Conservation (phyloP, 1,140 invertebrate genomes). For the Tetragonula clypearis region DNA sequence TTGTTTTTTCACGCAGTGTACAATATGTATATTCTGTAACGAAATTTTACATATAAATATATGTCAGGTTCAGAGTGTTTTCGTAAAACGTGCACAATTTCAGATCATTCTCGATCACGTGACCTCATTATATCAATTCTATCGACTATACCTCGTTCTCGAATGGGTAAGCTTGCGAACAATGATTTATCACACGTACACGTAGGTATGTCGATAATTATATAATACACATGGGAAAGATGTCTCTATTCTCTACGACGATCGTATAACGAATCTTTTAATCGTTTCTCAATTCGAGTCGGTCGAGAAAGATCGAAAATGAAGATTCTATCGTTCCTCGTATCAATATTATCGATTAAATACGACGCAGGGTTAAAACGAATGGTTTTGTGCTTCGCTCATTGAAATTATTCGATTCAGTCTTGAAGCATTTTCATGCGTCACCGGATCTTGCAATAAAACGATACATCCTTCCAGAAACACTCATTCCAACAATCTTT, state of each 20-base stretch:
- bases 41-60: not conserved
- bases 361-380: not conserved
- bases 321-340: no score
- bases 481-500: not conserved
- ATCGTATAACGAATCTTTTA: not conserved
- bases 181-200: conserved; percentile 27
- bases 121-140: not conserved
- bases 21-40: not conserved
- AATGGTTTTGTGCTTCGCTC: not conserved
- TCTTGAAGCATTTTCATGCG: conserved; percentile 10
- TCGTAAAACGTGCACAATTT: not conserved
- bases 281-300: not conserved
- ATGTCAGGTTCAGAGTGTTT: not conserved
- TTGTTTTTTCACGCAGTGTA: not conserved
- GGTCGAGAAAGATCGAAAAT: not conserved
- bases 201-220: conserved; percentile 6
- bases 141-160: not conserved
- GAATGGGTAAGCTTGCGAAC: conserved; percentile 7
- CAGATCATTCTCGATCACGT: not conserved
- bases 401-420: conserved; percentile 9
- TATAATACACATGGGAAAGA: conserved; percentile 3
- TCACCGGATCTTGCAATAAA: not conserved
- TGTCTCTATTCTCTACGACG: not conserved
- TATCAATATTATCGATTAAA: not conserved
- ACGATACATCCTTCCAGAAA: not conserved